phyloP scores from a whole-genome alignment of 2,888 invertebrate species.

The Drosophila kuntzei region DNA sequence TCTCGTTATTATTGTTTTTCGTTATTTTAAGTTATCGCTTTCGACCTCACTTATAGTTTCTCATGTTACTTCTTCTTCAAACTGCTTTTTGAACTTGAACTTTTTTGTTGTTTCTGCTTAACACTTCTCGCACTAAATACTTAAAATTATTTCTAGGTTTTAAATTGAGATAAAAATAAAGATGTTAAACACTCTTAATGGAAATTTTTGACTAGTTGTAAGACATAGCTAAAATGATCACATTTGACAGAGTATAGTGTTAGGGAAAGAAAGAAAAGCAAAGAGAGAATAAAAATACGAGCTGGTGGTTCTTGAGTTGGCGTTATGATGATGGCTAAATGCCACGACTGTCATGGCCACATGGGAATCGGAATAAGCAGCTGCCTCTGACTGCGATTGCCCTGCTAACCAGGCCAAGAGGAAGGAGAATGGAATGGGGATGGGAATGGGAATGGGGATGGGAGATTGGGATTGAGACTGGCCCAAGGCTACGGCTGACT shows the following conservation, averaged over 20 bases:
- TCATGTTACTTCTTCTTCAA: neutral
- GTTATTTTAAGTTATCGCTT: neutral
- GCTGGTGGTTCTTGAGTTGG: slow-evolving; percentile 53
- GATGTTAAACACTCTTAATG: no score
- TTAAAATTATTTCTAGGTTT: neutral
- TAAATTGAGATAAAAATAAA: neutral
- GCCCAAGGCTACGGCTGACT: slow-evolving; percentile 75
- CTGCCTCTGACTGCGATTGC: slow-evolving; percentile 36
- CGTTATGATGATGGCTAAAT: slow-evolving; percentile 80
- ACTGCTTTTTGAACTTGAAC: neutral
- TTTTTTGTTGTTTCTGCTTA: neutral
- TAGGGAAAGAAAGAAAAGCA: slow-evolving; percentile 19
- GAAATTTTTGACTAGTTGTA: no score
- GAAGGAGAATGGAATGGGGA: neutral
- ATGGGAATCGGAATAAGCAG: slow-evolving; percentile 71
- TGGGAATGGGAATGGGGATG: neutral
- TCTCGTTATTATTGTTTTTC: neutral
- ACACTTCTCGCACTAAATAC: no score
- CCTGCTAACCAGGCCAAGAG: slow-evolving; percentile 4
- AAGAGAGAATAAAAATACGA: slow-evolving; percentile 30
- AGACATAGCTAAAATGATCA: neutral
- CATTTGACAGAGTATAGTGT: slow-evolving; percentile 7
- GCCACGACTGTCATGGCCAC: slow-evolving; percentile 74
- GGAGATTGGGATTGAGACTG: slow-evolving; percentile 48
- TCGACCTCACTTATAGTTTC: neutral